phyloP scores from a whole-genome alignment of 2,113 vertebrate genomes.

The Microcebus ravelobensis region DNA sequence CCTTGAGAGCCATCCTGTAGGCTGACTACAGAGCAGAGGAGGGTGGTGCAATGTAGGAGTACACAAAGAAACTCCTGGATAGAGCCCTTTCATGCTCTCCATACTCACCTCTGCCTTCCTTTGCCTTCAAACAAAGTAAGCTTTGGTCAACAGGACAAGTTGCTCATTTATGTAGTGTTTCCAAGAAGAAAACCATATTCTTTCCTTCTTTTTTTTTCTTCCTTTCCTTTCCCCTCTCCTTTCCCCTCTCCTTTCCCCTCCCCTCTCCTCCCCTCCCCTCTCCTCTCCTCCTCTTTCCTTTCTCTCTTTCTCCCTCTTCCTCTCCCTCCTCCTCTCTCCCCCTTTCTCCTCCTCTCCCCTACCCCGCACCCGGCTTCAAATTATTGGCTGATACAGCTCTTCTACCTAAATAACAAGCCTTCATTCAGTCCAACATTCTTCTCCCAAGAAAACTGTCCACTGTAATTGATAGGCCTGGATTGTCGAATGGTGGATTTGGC shows the following conservation, averaged over 20 bases:
- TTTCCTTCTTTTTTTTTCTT: not conserved
- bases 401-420: not conserved
- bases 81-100: too few species aligned
- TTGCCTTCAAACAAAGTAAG: not conserved
- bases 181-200: not conserved
- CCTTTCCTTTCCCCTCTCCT: too few species aligned
- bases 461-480: not conserved
- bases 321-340: too few species aligned
- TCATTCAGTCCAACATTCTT: not conserved
- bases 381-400: not conserved
- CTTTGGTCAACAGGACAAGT: not conserved
- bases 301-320: too few species aligned
- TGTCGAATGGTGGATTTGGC: rapidly evolving
- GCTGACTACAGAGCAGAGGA: not conserved
- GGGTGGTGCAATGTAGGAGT: not conserved
- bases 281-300: not conserved
- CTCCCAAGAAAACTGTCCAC: not conserved
- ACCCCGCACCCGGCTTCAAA: not conserved
- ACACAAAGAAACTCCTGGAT: not conserved
- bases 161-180: not conserved
- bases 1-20: not conserved
- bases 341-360: too few species aligned
- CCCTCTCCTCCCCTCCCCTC: too few species aligned
- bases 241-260: not conserved
- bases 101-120: rapidly evolving